Conservation (phyloP, 2,113 vertebrate species). For the Murina feae region DNA sequence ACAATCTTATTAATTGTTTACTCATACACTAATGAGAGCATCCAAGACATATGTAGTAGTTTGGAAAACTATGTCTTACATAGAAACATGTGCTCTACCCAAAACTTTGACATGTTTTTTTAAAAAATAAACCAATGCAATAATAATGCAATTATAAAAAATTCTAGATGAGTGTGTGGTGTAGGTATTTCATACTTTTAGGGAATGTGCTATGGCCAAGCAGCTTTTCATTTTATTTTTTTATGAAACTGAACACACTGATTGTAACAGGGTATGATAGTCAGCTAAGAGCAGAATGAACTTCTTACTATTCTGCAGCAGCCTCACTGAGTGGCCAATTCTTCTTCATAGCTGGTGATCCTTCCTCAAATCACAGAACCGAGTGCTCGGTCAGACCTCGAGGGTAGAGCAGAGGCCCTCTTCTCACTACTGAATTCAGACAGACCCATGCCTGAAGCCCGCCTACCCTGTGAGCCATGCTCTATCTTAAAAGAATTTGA, state of each 20-base stretch:
- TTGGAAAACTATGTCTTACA: background rate
- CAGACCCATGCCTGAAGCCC: background rate
- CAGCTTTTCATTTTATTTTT: background rate
- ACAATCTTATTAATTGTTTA: background rate
- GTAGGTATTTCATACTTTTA: background rate
- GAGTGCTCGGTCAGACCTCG: background rate
- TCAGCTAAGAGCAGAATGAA: background rate
- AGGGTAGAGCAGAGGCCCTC: background rate
- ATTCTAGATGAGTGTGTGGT: background rate
- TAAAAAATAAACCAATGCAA: background rate
- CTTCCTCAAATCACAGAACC: background rate
- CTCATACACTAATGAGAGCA: background rate
- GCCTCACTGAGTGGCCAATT: background rate
- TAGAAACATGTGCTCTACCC: background rate
- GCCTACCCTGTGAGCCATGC: background rate
- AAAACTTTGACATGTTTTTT: background rate
- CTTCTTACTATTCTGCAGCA: background rate
- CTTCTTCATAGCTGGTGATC: background rate
- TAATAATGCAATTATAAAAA: background rate
- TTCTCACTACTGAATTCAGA: background rate
- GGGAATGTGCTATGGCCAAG: background rate
- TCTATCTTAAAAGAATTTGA: background rate
- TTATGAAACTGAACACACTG: background rate
- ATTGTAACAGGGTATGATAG: background rate
- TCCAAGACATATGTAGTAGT: background rate